Conservation (phyloP, 2,888 invertebrate genomes). For the Octonoba sinensis region DNA sequence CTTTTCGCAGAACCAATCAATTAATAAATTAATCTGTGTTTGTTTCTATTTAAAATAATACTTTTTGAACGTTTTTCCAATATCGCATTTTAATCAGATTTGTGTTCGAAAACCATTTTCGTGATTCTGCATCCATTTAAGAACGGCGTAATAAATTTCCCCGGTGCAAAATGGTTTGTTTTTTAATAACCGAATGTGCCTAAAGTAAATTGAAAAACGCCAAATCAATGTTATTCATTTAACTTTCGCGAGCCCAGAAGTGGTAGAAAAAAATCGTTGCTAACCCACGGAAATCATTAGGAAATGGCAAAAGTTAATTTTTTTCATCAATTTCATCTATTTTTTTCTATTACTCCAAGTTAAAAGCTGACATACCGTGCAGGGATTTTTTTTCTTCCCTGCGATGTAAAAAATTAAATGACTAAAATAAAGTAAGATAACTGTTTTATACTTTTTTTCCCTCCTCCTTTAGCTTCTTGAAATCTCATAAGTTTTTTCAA, state of each 20-base stretch:
- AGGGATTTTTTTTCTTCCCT: too few species aligned
- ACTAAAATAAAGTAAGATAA: constrained; percentile 64
- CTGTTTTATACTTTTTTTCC: constrained; percentile 48
- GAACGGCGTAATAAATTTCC: constrained; percentile 42
- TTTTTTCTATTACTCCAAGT: constrained; percentile 16
- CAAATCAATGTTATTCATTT: constrained; percentile 63
- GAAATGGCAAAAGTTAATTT: constrained; percentile 60
- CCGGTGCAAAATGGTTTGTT: constrained; percentile 42
- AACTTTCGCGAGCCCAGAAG: constrained; percentile 16
- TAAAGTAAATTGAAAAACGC: constrained; percentile 59
- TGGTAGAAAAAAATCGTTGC: constrained; percentile 25
- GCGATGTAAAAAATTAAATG: constrained; percentile 42
- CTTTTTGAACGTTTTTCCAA: constrained; percentile 49
- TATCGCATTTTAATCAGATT: constrained; percentile 54
- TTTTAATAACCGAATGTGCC: constrained; percentile 55
- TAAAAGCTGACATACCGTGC: too few species aligned
- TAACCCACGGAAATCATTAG: constrained; percentile 56
- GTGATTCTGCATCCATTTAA: constrained; percentile 51
- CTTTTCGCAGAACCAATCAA: constrained; percentile 39
- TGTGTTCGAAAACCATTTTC: constrained; percentile 35
- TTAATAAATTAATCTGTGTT: constrained; percentile 51
- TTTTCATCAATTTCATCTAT: constrained; percentile 60
- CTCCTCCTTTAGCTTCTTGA: constrained; percentile 49
- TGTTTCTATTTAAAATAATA: constrained; percentile 44
- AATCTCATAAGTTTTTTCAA: constrained; percentile 52